A percentile compares a stretch with the other conserved stretches of the same genome.
phyloP scores from a whole-genome alignment of 2,888 invertebrate genomes.

The Amiota minor region DNA sequence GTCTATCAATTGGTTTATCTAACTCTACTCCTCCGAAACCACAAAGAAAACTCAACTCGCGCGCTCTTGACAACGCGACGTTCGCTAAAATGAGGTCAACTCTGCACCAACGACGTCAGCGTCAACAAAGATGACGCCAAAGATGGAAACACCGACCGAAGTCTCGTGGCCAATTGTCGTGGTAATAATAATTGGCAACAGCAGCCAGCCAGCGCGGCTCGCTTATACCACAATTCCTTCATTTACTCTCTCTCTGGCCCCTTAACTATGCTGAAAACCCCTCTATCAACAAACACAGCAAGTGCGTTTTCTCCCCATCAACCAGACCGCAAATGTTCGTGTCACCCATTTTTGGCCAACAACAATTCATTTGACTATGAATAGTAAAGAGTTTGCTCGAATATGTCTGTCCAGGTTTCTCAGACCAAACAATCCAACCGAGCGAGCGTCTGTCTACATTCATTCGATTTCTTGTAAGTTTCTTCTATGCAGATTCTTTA shows the following conservation, averaged over 20 bases:
- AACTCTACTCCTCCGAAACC: no score
- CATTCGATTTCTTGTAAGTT: background rate
- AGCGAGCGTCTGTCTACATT: background rate
- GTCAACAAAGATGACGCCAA: background rate
- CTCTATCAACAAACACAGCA: background rate
- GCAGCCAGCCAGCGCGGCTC: background rate
- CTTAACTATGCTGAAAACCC: background rate
- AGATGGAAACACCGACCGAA: background rate
- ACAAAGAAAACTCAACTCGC: background rate
- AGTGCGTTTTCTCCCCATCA: no score
- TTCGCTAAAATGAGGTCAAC: conserved; percentile 20
- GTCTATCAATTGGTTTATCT: no score
- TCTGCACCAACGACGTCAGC: background rate
- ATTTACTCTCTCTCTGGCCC: no score
- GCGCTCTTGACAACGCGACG: background rate
- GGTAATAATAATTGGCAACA: conserved; percentile 27
- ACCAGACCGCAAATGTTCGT: background rate
- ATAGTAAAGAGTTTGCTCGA: no score
- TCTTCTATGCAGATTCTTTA: conserved; percentile 5
- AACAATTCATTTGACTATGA: conserved; percentile 7
- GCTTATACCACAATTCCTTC: background rate
- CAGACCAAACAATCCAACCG: no score
- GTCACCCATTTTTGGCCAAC: background rate
- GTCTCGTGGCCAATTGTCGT: conserved; percentile 25
- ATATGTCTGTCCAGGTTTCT: no score